A percentile compares a stretch with the other conserved stretches of the same genome.
Conservation (phyloP, 1,140 invertebrate species). For the Mizuhopecten yessoensis region DNA sequence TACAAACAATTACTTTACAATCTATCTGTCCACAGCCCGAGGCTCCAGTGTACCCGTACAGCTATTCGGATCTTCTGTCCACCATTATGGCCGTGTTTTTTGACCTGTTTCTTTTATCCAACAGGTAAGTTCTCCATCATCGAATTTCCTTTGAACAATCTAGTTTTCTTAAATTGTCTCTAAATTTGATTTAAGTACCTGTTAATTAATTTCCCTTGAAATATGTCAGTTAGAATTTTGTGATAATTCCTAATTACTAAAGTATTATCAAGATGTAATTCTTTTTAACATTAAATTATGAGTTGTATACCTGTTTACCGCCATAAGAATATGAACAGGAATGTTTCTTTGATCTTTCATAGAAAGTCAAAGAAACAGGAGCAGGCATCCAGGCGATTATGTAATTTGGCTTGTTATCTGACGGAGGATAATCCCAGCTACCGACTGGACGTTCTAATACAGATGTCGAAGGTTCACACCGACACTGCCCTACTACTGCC, state of each 20-base stretch:
- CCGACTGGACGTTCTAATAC: not conserved
- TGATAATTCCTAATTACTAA: no score
- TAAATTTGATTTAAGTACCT: not conserved
- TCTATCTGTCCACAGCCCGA: conserved; percentile 42
- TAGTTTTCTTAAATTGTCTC: not conserved
- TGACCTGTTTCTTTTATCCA: conserved; percentile 49
- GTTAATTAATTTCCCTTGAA: not conserved
- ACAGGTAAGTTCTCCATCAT: conserved; percentile 53
- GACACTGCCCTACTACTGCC: not conserved
- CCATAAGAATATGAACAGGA: no score
- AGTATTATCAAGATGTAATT: no score
- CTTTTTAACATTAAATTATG: no score
- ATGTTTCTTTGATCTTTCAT: not conserved
- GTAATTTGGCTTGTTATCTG: not conserved
- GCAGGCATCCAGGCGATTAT: not conserved
- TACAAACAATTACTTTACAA: no score
- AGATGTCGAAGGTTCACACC: not conserved
- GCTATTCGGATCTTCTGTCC: conserved; percentile 58
- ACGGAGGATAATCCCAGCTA: not conserved
- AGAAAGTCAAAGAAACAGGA: not conserved
- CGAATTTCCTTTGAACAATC: not conserved
- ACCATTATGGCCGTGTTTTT: conserved; percentile 56
- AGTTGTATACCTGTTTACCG: no score
- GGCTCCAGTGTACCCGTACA: conserved; percentile 1
- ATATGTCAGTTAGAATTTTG: no score